Conservation (phyloP, 2,888 invertebrate genomes). For the Drosophila mayaguana region DNA sequence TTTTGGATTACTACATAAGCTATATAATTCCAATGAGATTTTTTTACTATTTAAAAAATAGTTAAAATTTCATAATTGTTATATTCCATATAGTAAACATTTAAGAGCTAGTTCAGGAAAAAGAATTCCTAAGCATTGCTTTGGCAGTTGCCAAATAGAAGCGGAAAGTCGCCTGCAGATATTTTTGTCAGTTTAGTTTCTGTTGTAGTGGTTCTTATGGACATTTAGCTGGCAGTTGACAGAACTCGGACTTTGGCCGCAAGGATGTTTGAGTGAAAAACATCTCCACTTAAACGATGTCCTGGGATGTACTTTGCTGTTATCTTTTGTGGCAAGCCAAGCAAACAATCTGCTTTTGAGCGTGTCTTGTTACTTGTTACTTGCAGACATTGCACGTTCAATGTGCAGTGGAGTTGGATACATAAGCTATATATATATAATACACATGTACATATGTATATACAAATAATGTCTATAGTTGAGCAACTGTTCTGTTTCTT, state of each 20-base stretch:
- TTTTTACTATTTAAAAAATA: no score
- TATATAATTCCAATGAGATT: no score
- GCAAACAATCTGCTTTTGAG: slow-evolving; percentile 36
- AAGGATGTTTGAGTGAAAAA: slow-evolving; percentile 48
- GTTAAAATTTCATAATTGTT: not conserved
- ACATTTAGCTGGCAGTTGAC: slow-evolving; percentile 44
- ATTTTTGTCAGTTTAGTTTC: slow-evolving; percentile 25
- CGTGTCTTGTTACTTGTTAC: not conserved
- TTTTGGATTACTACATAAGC: no score
- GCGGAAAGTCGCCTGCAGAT: slow-evolving; percentile 21
- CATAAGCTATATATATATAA: not conserved
- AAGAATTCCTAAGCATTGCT: not conserved
- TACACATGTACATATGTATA: slow-evolving; percentile 1
- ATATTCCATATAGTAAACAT: not conserved
- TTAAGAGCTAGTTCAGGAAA: not conserved
- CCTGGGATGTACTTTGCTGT: slow-evolving; percentile 46
- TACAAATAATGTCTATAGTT: not conserved
- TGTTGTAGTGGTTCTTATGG: slow-evolving; percentile 16
- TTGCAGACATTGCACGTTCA: not conserved
- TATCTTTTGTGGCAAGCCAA: slow-evolving; percentile 47
- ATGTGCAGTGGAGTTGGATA: not conserved
- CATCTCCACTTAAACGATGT: slow-evolving; percentile 42
- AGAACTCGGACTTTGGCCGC: slow-evolving; percentile 25
- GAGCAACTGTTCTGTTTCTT: not conserved
- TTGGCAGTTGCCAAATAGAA: slow-evolving; percentile 2